Percentiles rank a stretch among this genome's conserved stretches.
These are phyloP conservation scores for Phenacoccus solenopsis DNA, from an alignment of 1,140 invertebrate species.

Conservation along the genomic window DNA sequence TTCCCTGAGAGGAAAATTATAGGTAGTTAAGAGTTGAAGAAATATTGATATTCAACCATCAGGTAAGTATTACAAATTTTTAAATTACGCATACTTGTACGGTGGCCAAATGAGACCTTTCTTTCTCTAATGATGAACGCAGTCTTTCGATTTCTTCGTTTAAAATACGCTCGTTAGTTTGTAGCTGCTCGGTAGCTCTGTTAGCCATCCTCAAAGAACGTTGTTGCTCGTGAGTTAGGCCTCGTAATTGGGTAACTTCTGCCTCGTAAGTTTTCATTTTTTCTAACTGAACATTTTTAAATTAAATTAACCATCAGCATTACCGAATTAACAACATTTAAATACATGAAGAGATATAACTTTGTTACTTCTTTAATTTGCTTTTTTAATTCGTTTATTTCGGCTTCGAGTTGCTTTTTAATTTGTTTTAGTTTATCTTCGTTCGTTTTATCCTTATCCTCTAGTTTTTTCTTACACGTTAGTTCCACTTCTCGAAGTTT, in stretches of 20 bases:
- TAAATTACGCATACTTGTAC: conserved; percentile 32
- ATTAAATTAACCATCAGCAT: not conserved
- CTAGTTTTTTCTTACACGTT: conserved; percentile 44
- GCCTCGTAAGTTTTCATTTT: conserved; percentile 32
- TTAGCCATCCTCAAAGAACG: conserved; percentile 40
- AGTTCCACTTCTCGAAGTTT: conserved; percentile 49
- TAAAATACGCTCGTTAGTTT: conserved; percentile 40
- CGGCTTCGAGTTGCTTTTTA: conserved; percentile 28
- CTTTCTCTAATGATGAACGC: conserved; percentile 36
- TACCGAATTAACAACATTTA: too few relatives aligned
- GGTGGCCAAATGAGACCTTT: conserved; percentile 36
- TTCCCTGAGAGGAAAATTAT: conserved; percentile 26
- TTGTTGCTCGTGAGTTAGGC: conserved; percentile 44
- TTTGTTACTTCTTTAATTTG: conserved; percentile 33
- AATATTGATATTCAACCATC: too few relatives aligned
- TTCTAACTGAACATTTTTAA: conserved; percentile 11
- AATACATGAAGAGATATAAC: not conserved
- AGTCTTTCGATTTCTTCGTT: conserved; percentile 42
- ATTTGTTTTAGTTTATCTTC: conserved; percentile 37
- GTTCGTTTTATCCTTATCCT: conserved; percentile 40
- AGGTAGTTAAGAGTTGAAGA: too few relatives aligned
- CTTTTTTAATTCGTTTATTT: not conserved
- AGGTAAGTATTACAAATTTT: too few relatives aligned
- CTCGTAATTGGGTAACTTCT: conserved; percentile 43
- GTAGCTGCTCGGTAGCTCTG: conserved; percentile 43